A percentile compares a stretch with the other conserved stretches of the same genome.
Evolutionary conservation across 2,113 vertebrate genomes (phyloP).

Genomic region (Syrmaticus mikado): DNA sequence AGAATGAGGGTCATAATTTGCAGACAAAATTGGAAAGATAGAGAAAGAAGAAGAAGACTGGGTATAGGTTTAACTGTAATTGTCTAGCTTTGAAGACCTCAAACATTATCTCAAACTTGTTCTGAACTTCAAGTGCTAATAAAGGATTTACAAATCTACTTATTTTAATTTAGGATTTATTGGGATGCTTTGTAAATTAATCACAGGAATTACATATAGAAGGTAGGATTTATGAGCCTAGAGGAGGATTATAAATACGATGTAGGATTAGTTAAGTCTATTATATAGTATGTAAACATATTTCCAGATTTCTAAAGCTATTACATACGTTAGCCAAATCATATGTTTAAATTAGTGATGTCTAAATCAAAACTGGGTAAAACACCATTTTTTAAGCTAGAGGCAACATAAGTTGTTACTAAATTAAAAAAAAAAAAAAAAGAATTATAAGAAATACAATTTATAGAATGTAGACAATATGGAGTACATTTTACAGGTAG

Average conservation of each 20-base stretch:
- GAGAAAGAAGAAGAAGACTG: neutral
- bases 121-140: neutral
- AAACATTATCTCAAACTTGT: neutral
- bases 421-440: neutral
- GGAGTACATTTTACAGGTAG: neutral
- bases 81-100: neutral
- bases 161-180: constrained; percentile 41
- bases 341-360: neutral
- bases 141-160: constrained; percentile 18
- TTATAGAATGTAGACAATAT: neutral
- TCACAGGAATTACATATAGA: constrained; percentile 24
- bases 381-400: neutral
- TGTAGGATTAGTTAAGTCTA: constrained; percentile 11
- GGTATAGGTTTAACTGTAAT: constrained; percentile 3
- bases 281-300: neutral
- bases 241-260: constrained; percentile 1
- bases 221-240: neutral
- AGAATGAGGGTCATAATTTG: neutral
- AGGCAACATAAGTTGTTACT: neutral
- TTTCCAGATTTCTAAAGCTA: neutral
- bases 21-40: neutral
- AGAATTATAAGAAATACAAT: neutral
- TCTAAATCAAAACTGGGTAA: constrained; percentile 1
- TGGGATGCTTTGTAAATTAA: constrained; percentile 22
- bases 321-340: neutral